phyloP scores from a whole-genome alignment of 2,113 vertebrate species.

The Pedionomus torquatus region DNA sequence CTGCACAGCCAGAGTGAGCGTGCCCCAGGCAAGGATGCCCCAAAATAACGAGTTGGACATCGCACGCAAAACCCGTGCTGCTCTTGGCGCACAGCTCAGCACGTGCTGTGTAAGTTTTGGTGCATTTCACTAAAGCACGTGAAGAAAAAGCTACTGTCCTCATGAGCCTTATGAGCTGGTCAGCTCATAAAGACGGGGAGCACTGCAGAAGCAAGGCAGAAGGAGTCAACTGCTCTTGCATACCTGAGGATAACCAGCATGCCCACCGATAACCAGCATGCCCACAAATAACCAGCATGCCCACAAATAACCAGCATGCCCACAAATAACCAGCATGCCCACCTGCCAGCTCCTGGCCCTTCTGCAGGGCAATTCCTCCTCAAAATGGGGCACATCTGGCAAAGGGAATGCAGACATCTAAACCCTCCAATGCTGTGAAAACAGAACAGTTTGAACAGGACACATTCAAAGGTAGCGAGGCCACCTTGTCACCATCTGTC shows the following conservation, averaged over 20 bases:
- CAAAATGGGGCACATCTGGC: not conserved
- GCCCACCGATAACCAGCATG: not conserved
- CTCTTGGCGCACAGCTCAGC: not conserved
- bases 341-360: not conserved
- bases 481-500: not conserved
- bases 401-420: constrained; percentile 14
- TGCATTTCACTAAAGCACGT: not conserved
- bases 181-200: fast-evolving
- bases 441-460: constrained; percentile 31
- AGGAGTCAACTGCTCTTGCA: not conserved
- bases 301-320: not conserved
- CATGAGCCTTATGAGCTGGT: not conserved
- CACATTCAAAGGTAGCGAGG: not conserved
- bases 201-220: not conserved
- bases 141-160: not conserved
- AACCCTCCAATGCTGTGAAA: constrained; percentile 12
- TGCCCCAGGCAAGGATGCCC: not conserved
- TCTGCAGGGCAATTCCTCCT: constrained; percentile 11
- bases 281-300: not conserved
- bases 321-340: not conserved
- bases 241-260: not conserved
- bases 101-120: not conserved
- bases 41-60: not conserved
- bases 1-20: not conserved
- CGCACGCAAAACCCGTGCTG: fast-evolving